Percentiles rank a stretch among this genome's conserved stretches.
These are phyloP conservation scores for Zoanthus gigantus DNA, from an alignment of 92 coral and sea anemone genomes.

Conservation along the genomic window DNA sequence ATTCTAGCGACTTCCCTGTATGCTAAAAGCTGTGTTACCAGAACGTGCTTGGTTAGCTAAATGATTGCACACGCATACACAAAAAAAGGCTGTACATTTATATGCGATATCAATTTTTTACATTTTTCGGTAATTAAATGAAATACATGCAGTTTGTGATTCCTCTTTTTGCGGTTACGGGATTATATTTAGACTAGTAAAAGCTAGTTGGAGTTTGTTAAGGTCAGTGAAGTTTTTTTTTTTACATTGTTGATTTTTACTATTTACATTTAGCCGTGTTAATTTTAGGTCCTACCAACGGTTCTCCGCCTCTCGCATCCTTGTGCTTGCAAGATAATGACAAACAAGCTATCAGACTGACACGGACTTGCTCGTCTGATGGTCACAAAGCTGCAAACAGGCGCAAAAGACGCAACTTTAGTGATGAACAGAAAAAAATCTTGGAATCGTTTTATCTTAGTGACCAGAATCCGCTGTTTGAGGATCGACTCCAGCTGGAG, in stretches of 20 bases:
- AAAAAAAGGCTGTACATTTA: no score
- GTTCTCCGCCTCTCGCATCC: background rate
- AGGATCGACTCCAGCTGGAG: constrained; percentile 27
- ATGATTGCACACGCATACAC: no score
- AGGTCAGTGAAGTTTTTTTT: background rate
- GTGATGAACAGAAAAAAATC: constrained; percentile 16
- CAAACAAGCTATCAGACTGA: background rate
- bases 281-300: background rate
- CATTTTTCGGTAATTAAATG: no score
- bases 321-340: background rate
- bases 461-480: constrained; percentile 34
- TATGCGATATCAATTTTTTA: no score
- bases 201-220: background rate
- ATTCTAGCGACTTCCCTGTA: no score
- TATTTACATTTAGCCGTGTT: background rate
- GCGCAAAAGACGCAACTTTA: constrained; percentile 39
- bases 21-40: no score
- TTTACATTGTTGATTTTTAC: background rate
- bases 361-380: background rate
- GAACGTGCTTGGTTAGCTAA: no score
- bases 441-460: constrained; percentile 26
- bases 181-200: no score
- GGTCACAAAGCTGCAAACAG: constrained; percentile 7
- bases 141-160: no score
- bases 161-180: no score